These are phyloP conservation scores for Rosalia funebris DNA, from an alignment of 2,888 invertebrate species.

Conservation along the genomic window DNA sequence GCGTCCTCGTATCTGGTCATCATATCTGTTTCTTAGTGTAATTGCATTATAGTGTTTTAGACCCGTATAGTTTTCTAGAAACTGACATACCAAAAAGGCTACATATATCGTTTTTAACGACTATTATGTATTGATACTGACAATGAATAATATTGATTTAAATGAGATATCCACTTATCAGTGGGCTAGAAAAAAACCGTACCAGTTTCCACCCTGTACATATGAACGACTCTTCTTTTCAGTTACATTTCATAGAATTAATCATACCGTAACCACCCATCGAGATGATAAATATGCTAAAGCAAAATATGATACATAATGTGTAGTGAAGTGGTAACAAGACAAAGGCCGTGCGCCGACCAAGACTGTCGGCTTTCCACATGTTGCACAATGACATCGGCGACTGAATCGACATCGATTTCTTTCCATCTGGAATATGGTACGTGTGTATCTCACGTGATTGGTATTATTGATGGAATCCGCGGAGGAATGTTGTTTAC, in stretches of 20 bases:
- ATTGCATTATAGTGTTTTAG: no score
- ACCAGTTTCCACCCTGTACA: neutral
- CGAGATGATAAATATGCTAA: conserved; percentile 2
- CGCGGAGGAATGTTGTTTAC: neutral
- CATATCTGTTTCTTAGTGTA: no score
- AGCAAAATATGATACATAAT: conserved; percentile 17
- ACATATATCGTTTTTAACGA: no score
- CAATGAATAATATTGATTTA: no score
- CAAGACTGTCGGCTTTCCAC: conserved; percentile 13
- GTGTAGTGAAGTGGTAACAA: conserved; percentile 19
- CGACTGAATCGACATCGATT: conserved; percentile 8
- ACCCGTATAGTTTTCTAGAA: no score
- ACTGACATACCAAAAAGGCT: no score
- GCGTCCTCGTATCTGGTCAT: no score
- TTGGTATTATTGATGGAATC: neutral
- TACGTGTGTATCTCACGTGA: neutral
- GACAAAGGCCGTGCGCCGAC: conserved; percentile 21
- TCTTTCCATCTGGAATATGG: neutral
- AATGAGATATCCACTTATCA: no score
- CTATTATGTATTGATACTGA: no score
- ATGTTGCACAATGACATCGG: conserved; percentile 16
- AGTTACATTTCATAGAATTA: neutral
- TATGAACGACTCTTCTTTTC: neutral
- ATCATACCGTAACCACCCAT: conserved; percentile 4
- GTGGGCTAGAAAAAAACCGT: no score